Evolutionary conservation across 1,140 invertebrate genomes (phyloP).

Genomic region (Mesaphorura yosii): DNA sequence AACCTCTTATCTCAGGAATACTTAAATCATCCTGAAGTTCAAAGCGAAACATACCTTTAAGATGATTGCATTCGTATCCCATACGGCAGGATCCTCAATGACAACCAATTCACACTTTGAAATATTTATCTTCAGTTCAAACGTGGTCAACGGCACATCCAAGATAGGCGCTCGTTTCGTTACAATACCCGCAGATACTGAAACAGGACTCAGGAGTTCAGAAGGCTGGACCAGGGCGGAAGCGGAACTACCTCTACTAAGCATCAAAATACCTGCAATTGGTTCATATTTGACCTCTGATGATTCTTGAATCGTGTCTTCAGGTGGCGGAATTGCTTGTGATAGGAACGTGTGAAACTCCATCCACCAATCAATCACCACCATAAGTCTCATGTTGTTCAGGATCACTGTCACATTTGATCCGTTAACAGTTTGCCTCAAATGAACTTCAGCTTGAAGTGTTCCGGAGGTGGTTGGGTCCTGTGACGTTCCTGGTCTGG

Average conservation of each 20-base stretch:
- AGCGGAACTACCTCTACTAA: too few species aligned
- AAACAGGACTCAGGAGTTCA: conserved; percentile 29
- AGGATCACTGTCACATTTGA: conserved; percentile 76
- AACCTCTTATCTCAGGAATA: conserved; percentile 8
- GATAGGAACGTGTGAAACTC: conserved; percentile 68
- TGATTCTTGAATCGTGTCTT: too few species aligned
- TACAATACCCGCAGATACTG: conserved; percentile 38
- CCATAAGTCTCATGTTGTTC: conserved; percentile 90
- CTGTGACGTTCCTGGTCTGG: background rate
- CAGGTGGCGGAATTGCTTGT: conserved; percentile 31
- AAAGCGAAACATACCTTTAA: conserved; percentile 51
- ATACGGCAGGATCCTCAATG: conserved; percentile 74
- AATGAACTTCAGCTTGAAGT: conserved; percentile 76
- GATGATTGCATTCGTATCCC: conserved; percentile 88
- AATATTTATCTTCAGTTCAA: conserved; percentile 85
- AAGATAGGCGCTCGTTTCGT: conserved; percentile 39
- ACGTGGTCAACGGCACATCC: conserved; percentile 39
- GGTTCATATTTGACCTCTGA: too few species aligned
- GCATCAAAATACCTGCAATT: too few species aligned
- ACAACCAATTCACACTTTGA: conserved; percentile 90
- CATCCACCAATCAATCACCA: conserved; percentile 88
- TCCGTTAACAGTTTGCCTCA: conserved; percentile 35
- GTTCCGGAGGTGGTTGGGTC: conserved; percentile 36
- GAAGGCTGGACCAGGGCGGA: background rate
- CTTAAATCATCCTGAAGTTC: background rate